These are phyloP conservation scores for Chaenogobius annularis DNA, from an alignment of 2,113 vertebrate species.

Conservation along the genomic window DNA sequence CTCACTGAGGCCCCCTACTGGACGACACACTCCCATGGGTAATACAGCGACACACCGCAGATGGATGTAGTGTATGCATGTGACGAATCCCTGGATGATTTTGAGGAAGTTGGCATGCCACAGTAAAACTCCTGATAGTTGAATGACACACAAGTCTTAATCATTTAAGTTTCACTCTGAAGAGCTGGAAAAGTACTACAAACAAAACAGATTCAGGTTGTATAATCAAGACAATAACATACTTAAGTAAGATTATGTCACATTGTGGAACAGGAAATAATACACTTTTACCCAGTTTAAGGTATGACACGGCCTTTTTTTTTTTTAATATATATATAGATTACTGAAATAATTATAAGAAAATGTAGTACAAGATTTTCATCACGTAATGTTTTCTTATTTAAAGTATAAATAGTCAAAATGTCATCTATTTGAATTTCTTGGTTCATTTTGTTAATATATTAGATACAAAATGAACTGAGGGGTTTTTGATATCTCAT, in stretches of 20 bases:
- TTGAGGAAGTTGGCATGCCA: slow-evolving; percentile 10
- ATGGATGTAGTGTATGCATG: slow-evolving; percentile 13
- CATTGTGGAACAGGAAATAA: neutral
- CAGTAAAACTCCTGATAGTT: neutral
- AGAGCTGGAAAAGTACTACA: slow-evolving; percentile 24
- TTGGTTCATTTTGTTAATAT: no score
- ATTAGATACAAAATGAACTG: no score
- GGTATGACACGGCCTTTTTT: no score
- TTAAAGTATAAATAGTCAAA: no score
- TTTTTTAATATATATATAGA: no score
- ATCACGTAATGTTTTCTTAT: no score
- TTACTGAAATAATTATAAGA: no score
- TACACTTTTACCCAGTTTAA: no score
- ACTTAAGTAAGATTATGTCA: neutral
- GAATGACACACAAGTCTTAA: slow-evolving; percentile 4
- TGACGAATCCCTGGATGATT: neutral
- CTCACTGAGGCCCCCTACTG: slow-evolving; percentile 69
- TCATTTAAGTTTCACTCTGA: slow-evolving; percentile 20
- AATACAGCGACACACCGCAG: slow-evolving; percentile 38
- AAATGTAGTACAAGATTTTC: no score
- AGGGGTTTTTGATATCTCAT: no score
- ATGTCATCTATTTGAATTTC: no score
- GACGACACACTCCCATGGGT: slow-evolving; percentile 61
- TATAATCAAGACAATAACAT: neutral
- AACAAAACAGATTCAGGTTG: neutral